Evolutionary conservation across 2,113 vertebrate genomes (phyloP).

Genomic region (Indicator maculatus): DNA sequence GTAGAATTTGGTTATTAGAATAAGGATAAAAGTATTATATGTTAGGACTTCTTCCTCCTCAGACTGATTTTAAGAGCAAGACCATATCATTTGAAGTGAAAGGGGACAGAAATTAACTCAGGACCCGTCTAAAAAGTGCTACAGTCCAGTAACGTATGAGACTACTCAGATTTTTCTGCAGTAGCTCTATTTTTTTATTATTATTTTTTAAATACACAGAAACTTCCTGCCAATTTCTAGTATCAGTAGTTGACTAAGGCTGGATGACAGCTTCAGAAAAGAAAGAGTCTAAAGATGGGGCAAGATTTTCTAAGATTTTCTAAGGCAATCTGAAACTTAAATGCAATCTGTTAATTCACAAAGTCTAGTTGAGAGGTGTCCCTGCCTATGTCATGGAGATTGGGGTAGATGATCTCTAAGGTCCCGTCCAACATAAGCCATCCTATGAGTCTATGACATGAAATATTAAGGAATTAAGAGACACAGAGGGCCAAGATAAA

Average conservation of each 20-base stretch:
- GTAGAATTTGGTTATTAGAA: fast-evolving
- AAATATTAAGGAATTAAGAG: neutral
- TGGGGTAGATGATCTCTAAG: too few relatives aligned
- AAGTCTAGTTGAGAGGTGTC: neutral
- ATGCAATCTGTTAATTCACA: neutral
- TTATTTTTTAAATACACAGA: neutral
- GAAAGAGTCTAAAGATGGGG: neutral
- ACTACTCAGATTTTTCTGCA: fast-evolving
- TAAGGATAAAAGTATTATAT: fast-evolving
- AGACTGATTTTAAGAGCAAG: neutral
- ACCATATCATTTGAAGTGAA: neutral
- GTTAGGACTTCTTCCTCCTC: neutral
- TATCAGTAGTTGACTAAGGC: neutral
- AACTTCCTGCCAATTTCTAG: neutral
- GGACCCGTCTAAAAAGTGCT: neutral
- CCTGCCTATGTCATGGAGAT: too few relatives aligned
- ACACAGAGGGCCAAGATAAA: neutral
- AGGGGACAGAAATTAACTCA: neutral
- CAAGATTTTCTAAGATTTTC: neutral
- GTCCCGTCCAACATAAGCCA: too few relatives aligned
- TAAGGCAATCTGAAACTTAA: neutral
- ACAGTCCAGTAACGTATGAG: neutral
- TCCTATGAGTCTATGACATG: too few relatives aligned
- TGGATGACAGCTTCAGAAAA: neutral
- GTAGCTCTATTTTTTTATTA: neutral